Percentiles rank a stretch among this genome's conserved stretches.
Evolutionary conservation across 1,140 invertebrate species (phyloP).

Genomic region (Linepithema humile): DNA sequence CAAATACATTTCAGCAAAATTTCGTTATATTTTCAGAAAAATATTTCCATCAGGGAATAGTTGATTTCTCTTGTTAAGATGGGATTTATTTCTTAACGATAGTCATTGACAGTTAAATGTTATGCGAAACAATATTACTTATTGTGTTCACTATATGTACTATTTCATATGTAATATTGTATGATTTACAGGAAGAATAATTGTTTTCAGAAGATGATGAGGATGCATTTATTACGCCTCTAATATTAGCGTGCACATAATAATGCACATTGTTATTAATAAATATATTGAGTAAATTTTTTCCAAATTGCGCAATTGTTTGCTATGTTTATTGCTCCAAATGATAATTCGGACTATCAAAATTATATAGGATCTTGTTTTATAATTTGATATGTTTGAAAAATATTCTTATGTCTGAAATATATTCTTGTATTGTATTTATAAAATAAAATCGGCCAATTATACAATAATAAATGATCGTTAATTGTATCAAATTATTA

Average conservation of each 20-base stretch:
- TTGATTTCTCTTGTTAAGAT: slow-evolving; percentile 55
- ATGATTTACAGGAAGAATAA: slow-evolving; percentile 63
- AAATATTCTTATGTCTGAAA: not conserved
- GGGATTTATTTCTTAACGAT: slow-evolving; percentile 75
- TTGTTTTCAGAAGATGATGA: slow-evolving; percentile 65
- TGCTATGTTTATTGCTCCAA: not conserved
- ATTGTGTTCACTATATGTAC: slow-evolving; percentile 70
- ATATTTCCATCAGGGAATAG: no score
- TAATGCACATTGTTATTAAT: not conserved
- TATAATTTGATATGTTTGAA: not conserved
- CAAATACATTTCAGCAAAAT: no score
- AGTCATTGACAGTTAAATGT: slow-evolving; percentile 73
- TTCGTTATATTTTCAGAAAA: no score
- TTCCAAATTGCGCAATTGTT: slow-evolving; percentile 10
- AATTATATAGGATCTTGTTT: not conserved
- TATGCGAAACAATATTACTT: slow-evolving; percentile 70
- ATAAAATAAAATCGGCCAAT: not conserved
- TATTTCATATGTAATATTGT: slow-evolving; percentile 66
- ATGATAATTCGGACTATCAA: not conserved
- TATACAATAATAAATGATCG: not conserved
- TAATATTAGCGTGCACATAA: not conserved
- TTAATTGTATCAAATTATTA: not conserved
- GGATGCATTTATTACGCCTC: slow-evolving; percentile 53
- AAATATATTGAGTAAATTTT: slow-evolving; percentile 18
- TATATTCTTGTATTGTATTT: not conserved